Conservation (phyloP, 2,888 invertebrate genomes). For the Tenodera sinensis region DNA sequence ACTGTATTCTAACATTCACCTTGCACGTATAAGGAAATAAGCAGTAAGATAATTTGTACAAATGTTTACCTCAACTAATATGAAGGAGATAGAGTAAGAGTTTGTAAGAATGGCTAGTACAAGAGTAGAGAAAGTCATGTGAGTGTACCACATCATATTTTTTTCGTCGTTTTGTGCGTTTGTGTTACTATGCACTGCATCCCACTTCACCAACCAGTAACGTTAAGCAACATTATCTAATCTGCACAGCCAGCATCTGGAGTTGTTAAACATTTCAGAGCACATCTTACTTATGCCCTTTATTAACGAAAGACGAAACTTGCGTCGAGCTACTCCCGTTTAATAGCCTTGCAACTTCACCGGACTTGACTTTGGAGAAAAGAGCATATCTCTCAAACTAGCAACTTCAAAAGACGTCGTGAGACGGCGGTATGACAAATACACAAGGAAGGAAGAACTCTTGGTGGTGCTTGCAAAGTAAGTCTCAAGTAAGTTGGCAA, state of each 20-base stretch:
- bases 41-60: too few species aligned
- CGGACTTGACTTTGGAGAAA: neutral
- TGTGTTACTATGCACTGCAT: too few species aligned
- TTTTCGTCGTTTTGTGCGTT: too few species aligned
- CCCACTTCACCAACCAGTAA: too few species aligned
- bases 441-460: neutral
- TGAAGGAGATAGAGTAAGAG: too few species aligned
- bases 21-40: too few species aligned
- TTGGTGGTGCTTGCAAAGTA: neutral
- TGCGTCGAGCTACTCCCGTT: neutral
- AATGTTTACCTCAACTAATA: too few species aligned
- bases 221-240: too few species aligned
- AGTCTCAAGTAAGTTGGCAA: conserved; percentile 2
- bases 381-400: neutral
- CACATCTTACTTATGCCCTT: neutral
- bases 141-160: too few species aligned
- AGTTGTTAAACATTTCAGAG: neutral
- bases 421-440: conserved; percentile 11
- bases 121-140: too few species aligned
- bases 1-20: too few species aligned
- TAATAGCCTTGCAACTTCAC: neutral
- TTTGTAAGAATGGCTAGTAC: too few species aligned
- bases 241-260: neutral
- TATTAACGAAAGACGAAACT: neutral
- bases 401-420: conserved; percentile 9